Conservation (phyloP, 1,140 invertebrate species). For the Apolygus lucorum region DNA sequence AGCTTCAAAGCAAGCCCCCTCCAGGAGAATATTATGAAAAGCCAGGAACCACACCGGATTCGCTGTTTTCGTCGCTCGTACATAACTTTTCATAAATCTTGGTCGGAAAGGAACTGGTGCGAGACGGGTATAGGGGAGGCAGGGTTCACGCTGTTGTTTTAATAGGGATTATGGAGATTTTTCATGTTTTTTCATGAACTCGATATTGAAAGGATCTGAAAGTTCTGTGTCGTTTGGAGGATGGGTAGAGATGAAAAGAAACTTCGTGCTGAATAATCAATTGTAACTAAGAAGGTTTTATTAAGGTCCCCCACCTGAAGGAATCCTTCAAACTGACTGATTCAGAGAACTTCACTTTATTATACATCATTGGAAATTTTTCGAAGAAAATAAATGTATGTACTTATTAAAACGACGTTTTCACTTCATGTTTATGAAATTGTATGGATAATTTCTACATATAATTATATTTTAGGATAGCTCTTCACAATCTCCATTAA, state of each 20-base stretch:
- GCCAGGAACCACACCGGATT: neutral
- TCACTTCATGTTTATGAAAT: too few relatives aligned
- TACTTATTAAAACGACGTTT: too few relatives aligned
- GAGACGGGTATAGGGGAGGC: neutral
- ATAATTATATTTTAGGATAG: too few relatives aligned
- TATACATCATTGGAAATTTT: too few relatives aligned
- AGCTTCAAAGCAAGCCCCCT: neutral
- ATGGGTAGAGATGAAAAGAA: neutral
- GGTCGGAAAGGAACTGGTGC: neutral
- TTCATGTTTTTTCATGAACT: constrained; percentile 13
- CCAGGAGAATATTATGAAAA: neutral
- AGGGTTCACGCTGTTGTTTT: neutral
- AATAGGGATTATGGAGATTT: constrained; percentile 6
- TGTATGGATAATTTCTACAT: too few relatives aligned
- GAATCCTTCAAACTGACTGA: too few relatives aligned
- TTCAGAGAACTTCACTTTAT: too few relatives aligned
- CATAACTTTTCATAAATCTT: constrained; percentile 13
- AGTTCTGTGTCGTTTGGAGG: neutral
- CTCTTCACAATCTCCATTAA: too few relatives aligned
- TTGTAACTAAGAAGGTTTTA: constrained; percentile 1
- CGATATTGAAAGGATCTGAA: constrained; percentile 13
- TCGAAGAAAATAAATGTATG: too few relatives aligned
- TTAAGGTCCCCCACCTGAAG: too few relatives aligned
- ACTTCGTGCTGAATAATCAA: constrained; percentile 9
- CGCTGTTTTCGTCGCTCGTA: neutral